Evolutionary conservation across 2,888 invertebrate species (phyloP), one percentile per base, ranked within the genome.

Genomic region (Stegophylla sp.): DNA sequence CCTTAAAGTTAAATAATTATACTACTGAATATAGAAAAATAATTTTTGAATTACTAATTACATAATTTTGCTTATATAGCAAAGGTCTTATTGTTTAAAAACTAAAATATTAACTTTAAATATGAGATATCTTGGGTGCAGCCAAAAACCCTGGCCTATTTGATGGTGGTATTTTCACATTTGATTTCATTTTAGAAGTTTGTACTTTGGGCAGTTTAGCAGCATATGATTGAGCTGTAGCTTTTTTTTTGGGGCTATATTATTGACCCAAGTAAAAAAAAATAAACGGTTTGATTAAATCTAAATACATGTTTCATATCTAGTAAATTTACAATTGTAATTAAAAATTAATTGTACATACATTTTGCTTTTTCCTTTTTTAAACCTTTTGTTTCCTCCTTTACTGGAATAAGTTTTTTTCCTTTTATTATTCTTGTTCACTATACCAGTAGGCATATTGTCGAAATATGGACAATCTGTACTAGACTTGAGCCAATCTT

Each of bases 131-230:
- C 77, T 75, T 82, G n/a, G 83, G 83, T 0, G 81, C 82, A 12
- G 82, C 66, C 20, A 83, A 41, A 53, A 83, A 83, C 20, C 83
- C 83, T 56, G 83, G 83, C 28, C 83, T 53, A 72, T 82, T 83
- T 7, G 81, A 79, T 17, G 83, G 82, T 13, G 83, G 83, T 15
- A 83, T 45, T 28, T 66, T 81, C 13, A 74, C 41, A 34, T 53
- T 74, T 5, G 82, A 82, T 74, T 77, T 82, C 43, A 83, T n/a
- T 9, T 73, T 82, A 13, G 74, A 61, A 0, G 75, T 76, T 63
- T 66, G 61, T 0, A 34, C 61, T 59, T 45, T 74, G 28, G 79
- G 41, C 13, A 66, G 51, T 48, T 72, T 82, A 20, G 79, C 17
- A 3, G 72, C 72, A n/a, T 12, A 48, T 10, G 61, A 45, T 63